Conservation (phyloP, 2,888 invertebrate genomes). For the Ptychoptera albimana region DNA sequence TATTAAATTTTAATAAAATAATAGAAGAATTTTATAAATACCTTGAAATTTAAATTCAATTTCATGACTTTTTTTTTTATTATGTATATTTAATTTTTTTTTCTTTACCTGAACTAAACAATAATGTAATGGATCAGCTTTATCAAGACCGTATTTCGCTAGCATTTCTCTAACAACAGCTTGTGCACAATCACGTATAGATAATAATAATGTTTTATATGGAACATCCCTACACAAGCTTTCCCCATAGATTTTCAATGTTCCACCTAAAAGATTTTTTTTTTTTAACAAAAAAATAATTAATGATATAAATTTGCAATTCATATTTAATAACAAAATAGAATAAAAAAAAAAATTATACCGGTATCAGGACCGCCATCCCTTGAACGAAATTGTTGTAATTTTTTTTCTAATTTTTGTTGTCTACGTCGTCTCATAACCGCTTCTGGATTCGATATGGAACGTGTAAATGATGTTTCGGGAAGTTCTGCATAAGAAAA, state of each 20-base stretch:
- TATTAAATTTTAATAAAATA: background rate
- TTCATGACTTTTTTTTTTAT: background rate
- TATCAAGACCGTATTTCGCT: conserved; percentile 87
- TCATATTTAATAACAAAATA: background rate
- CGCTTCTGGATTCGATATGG: conserved; percentile 98
- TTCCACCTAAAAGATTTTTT: conserved; percentile 45
- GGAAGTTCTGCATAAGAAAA: conserved; percentile 58
- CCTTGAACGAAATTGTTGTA: conserved; percentile 89
- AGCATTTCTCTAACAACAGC: conserved; percentile 91
- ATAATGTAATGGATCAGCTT: conserved; percentile 79
- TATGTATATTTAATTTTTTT: background rate
- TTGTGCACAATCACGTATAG: conserved; percentile 82
- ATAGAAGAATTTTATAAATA: conserved; percentile 1
- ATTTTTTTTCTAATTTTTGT: conserved; percentile 88
- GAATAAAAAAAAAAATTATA: conserved; percentile 12
- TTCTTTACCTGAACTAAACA: conserved; percentile 81
- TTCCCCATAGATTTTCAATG: conserved; percentile 90
- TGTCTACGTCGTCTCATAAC: conserved; percentile 95
- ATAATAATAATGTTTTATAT: conserved; percentile 91
- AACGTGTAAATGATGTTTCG: conserved; percentile 95
- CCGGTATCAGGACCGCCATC: conserved; percentile 91
- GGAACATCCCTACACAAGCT: conserved; percentile 92
- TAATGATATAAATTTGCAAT: conserved; percentile 5
- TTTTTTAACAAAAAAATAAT: conserved; percentile 6
- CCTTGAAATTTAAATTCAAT: background rate